Conservation (phyloP, 2,888 invertebrate genomes). For the Lacanobia wlatinum region DNA sequence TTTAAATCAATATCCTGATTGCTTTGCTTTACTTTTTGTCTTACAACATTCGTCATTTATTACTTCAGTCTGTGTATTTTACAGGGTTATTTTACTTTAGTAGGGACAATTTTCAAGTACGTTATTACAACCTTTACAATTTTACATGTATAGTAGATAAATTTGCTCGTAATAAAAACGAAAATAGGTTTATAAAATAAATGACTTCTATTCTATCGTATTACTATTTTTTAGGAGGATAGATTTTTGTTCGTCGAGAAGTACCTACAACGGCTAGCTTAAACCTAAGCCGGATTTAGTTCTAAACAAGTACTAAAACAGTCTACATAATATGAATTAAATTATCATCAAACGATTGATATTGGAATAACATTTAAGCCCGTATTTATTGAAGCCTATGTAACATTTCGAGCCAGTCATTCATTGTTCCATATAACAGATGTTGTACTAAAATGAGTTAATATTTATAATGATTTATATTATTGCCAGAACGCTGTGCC, state of each 20-base stretch:
- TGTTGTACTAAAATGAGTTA: slow-evolving; percentile 20
- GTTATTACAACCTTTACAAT: too few species aligned
- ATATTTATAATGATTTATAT: slow-evolving; percentile 41
- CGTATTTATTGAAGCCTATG: slow-evolving; percentile 14
- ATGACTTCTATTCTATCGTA: too few species aligned
- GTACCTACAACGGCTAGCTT: too few species aligned
- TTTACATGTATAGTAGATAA: too few species aligned
- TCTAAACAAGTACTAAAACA: neutral
- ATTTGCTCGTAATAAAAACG: too few species aligned
- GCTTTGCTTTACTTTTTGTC: neutral
- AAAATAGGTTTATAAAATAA: too few species aligned
- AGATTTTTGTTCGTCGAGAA: too few species aligned
- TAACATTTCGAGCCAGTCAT: slow-evolving; percentile 1
- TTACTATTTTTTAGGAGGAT: too few species aligned
- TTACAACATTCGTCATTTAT: neutral
- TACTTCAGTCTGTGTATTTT: neutral
- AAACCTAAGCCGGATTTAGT: neutral
- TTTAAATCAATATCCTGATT: neutral
- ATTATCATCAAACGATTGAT: neutral
- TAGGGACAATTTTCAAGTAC: too few species aligned
- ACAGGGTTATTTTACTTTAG: neutral
- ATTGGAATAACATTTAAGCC: neutral
- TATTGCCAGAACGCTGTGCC: slow-evolving; percentile 18
- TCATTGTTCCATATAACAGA: slow-evolving; percentile 1
- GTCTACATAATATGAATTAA: slow-evolving; percentile 5